Evolutionary conservation across 2,888 invertebrate genomes (phyloP).

Genomic region (Dysmachus trigonus): DNA sequence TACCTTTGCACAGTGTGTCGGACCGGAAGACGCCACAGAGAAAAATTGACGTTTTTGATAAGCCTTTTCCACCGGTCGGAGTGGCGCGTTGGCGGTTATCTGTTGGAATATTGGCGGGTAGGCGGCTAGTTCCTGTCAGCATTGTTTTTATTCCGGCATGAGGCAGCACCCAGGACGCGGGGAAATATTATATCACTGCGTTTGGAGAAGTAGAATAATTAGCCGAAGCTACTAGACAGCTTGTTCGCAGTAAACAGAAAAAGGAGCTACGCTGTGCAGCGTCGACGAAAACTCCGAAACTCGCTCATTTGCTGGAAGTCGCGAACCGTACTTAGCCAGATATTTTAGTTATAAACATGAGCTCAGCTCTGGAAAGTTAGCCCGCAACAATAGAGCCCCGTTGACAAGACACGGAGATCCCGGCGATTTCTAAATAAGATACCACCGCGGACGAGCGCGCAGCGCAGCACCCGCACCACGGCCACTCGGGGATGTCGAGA

Average conservation of each 20-base stretch:
- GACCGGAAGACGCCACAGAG: constrained; percentile 30
- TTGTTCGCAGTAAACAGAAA: not conserved
- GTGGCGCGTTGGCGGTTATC: constrained; percentile 3
- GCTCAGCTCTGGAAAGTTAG: constrained; percentile 31
- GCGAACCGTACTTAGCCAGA: not conserved
- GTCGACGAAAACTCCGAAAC: not conserved
- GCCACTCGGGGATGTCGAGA: constrained; percentile 38
- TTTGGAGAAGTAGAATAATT: constrained; percentile 16
- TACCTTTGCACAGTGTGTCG: constrained; percentile 15
- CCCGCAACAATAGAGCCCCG: constrained; percentile 19
- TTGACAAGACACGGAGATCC: constrained; percentile 14
- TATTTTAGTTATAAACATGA: constrained; percentile 38
- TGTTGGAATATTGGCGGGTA: constrained; percentile 17
- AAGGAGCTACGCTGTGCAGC: not conserved
- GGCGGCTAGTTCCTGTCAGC: constrained; percentile 23
- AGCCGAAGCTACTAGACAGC: not conserved
- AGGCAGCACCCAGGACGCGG: not conserved
- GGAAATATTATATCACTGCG: constrained; percentile 19
- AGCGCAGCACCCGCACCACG: constrained; percentile 33
- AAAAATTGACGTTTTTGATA: constrained; percentile 43
- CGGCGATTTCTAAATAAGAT: constrained; percentile 42
- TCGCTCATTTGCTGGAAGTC: not conserved
- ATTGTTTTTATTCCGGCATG: constrained; percentile 26
- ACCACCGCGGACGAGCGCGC: constrained; percentile 4
- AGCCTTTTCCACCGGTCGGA: constrained; percentile 36